Conservation (phyloP, 2,797 vertebrate species). For the Rhinella marina region DNA sequence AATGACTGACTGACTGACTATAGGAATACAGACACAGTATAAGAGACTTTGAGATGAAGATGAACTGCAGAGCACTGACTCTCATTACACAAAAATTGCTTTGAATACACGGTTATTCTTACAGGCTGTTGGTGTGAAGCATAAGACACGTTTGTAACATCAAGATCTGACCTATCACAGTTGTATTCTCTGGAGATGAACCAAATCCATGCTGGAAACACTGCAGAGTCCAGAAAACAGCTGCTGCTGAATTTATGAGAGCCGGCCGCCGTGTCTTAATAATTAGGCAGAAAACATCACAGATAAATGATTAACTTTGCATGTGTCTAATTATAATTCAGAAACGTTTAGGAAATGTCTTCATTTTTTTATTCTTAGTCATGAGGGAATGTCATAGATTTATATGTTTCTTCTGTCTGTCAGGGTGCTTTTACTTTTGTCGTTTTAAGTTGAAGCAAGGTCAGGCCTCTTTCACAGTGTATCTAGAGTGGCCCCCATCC, state of each 20-base stretch:
- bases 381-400: not conserved
- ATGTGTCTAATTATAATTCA: slow-evolving; percentile 26
- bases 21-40: not conserved
- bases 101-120: not conserved
- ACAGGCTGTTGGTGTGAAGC: not conserved
- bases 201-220: not conserved
- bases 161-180: not conserved
- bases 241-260: not conserved
- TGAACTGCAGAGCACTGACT: not conserved
- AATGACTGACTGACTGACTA: too few species aligned
- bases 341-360: not conserved
- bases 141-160: not conserved
- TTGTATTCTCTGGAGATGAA: slow-evolving; percentile 4
- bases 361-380: slow-evolving; percentile 1
- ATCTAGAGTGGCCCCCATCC: too few species aligned
- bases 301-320: slow-evolving; percentile 33
- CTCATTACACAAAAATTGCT: not conserved
- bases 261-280: not conserved
- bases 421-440: not conserved
- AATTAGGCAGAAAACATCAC: not conserved
- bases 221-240: not conserved
- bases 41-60: not conserved
- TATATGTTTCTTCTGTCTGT: not conserved
- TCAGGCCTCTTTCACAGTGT: too few species aligned
- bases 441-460: not conserved